These are phyloP conservation scores for Stictonetta naevosa DNA, from an alignment of 2,113 vertebrate species.

Conservation along the genomic window DNA sequence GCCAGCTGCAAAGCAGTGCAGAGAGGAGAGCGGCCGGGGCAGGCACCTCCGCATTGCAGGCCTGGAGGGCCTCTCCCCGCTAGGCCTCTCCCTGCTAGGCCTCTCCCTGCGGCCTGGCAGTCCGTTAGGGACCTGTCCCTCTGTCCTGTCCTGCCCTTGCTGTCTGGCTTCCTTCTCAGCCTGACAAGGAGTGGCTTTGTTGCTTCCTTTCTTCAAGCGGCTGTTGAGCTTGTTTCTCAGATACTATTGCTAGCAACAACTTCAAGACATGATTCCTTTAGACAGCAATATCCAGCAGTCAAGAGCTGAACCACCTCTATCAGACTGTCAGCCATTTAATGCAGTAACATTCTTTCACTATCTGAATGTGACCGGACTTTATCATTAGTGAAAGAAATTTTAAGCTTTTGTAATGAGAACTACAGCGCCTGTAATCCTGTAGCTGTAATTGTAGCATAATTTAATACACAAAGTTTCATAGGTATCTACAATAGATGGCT, in stretches of 20 bases:
- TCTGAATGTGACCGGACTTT: background rate
- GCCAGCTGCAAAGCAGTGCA: background rate
- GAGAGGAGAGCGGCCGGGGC: background rate
- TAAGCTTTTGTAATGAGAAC: background rate
- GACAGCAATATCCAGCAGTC: background rate
- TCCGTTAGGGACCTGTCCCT: background rate
- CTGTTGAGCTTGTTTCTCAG: background rate
- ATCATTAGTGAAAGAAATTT: background rate
- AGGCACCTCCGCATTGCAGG: background rate
- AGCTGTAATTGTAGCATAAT: background rate
- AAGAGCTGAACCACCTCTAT: background rate
- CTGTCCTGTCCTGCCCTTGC: background rate
- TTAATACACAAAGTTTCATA: background rate
- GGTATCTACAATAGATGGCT: background rate
- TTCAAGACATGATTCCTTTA: background rate
- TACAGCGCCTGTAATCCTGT: background rate
- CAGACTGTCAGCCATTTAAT: background rate
- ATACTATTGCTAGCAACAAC: background rate
- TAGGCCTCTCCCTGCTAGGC: background rate
- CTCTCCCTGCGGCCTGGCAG: background rate
- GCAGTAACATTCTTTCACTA: background rate
- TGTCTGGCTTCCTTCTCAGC: background rate
- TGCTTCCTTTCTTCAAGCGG: background rate
- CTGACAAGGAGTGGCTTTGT: background rate
- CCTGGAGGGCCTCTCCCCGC: rapidly evolving